phyloP scores from a whole-genome alignment of 2,797 vertebrate genomes.

The Chrosomus eos region DNA sequence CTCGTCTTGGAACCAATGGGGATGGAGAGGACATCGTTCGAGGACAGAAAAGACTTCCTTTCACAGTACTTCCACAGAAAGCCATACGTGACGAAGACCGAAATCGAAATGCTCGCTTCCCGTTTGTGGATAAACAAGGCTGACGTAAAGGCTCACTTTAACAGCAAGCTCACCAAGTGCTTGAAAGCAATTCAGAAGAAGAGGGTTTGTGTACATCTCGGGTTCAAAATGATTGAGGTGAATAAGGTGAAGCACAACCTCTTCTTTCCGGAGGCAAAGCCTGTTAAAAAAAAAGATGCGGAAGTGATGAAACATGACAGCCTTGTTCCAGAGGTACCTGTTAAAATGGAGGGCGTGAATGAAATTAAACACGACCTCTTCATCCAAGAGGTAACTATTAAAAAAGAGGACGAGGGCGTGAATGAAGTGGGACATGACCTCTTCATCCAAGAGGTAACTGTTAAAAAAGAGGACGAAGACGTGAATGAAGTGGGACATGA shows the following conservation, averaged over 20 bases:
- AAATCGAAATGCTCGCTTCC: slow-evolving; percentile 78
- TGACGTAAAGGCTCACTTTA: slow-evolving; percentile 83
- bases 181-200: slow-evolving; percentile 80
- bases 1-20: slow-evolving; percentile 78
- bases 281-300: slow-evolving; percentile 29
- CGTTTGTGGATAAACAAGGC: slow-evolving; percentile 79
- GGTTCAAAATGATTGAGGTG: slow-evolving; percentile 86
- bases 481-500: neutral
- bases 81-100: slow-evolving; percentile 84
- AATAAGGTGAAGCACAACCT: slow-evolving; percentile 80
- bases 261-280: slow-evolving; percentile 58
- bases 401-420: neutral
- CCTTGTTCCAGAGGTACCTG: neutral
- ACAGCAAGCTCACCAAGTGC: slow-evolving; percentile 79
- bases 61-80: slow-evolving; percentile 84
- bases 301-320: neutral
- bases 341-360: neutral
- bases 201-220: slow-evolving; percentile 80
- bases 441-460: slow-evolving; percentile 1
- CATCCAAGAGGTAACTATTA: slow-evolving; percentile 12
- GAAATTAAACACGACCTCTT: neutral
- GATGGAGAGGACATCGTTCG: slow-evolving; percentile 76
- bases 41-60: slow-evolving; percentile 83
- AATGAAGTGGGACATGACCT: neutral
- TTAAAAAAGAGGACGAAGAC: neutral